Conservation (phyloP, 2,888 invertebrate genomes). For the Baronia brevicornis region DNA sequence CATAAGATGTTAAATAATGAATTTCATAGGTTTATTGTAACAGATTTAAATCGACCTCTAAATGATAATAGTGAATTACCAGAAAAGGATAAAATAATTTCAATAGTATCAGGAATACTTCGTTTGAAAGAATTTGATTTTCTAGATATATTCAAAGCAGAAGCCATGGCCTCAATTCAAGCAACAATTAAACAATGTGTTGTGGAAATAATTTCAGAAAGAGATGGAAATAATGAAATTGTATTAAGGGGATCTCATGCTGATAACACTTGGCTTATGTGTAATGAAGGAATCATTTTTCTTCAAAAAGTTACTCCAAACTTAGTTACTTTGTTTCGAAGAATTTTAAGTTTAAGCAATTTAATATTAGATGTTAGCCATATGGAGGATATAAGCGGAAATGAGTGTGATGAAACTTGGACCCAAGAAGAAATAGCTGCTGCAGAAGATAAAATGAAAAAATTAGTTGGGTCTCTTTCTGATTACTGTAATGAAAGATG, state of each 20-base stretch:
- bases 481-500: conserved; percentile 95
- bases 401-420: conserved; percentile 81
- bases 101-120: conserved; percentile 92
- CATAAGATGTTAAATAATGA: conserved; percentile 98
- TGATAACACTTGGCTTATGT: conserved; percentile 72
- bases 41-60: conserved; percentile 91
- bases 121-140: conserved; percentile 92
- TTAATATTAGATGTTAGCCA: conserved; percentile 86
- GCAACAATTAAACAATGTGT: conserved; percentile 92
- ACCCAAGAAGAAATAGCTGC: conserved; percentile 80
- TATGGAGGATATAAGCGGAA: conserved; percentile 73
- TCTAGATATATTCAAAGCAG: conserved; percentile 89
- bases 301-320: conserved; percentile 79
- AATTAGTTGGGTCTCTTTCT: conserved; percentile 87
- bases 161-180: conserved; percentile 91
- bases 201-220: conserved; percentile 79
- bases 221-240: conserved; percentile 63
- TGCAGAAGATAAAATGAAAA: conserved; percentile 82
- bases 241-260: conserved; percentile 61
- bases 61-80: conserved; percentile 74
- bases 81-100: conserved; percentile 90
- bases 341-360: conserved; percentile 84
- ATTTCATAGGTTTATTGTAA: conserved; percentile 92
- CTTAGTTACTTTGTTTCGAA: conserved; percentile 80
- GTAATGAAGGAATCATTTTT: conserved; percentile 81